Base-by-base conservation (phyloP, 1,140 invertebrate genomes). In the Pseudoatta argentina region DNA sequence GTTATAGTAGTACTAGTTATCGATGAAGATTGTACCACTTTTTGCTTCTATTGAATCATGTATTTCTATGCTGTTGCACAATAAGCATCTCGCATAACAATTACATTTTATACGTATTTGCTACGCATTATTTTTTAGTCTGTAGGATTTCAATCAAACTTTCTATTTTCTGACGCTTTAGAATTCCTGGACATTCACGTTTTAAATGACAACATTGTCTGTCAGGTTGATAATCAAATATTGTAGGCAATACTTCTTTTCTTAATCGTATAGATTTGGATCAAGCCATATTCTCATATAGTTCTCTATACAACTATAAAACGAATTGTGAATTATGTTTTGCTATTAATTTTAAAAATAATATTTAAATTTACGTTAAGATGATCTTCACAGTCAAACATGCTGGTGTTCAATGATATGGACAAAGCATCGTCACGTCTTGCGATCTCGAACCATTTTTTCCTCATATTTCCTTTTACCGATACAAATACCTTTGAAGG, bases 151-250 rank as follows among this genome's bases (percentile, higher is more conserved):
- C 10, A 3, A 48, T 44, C 10, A 67, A 44, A 7, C 7, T 48
- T n/a, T 67, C 27, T 16, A 44, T 8, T 66, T 66, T 66, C 27
- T 66, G 30, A 18, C 27, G 63, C 30, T 67, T 67, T 16, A 21
- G 34, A 44, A 44, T 7, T 14, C 7, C 66, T 67, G 66, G 10
- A 67, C 34, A n/a, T 12, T 21, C 34, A 7, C 16, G n/a, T 67
- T 44, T 44, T 2, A 14, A n/a, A 44, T 67, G 34, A 67, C 34
- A 21, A 44, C 18, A n/a, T 67, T 67, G 34, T 44, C 34, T 48
- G 7, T 67, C 34, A 44, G 67, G 44, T 51, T 71, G 67, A 51
- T 21, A 71, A 27, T 71, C 14, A 27, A 71, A 71, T 51, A 71
- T 27, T 27, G 27, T 2, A 27, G 67, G 21, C 5, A 71, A n/a